Conservation (phyloP, 2,888 invertebrate genomes). For the Tyria jacobaeae region DNA sequence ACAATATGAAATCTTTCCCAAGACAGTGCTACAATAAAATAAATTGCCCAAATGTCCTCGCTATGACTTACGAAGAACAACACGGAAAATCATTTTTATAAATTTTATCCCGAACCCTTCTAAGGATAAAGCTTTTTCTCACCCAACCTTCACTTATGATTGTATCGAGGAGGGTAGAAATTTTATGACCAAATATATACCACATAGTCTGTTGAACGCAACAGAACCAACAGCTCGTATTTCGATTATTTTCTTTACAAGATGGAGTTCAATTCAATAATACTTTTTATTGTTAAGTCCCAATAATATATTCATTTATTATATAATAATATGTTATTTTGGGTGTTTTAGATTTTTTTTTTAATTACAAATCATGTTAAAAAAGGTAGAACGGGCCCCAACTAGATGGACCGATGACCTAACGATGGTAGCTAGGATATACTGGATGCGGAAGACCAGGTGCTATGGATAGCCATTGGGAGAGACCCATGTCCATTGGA, state of each 20-base stretch:
- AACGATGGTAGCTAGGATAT: too few species aligned
- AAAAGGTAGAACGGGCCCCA: too few species aligned
- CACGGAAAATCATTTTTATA: conserved; percentile 10
- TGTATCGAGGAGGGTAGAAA: conserved; percentile 9
- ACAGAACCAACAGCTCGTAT: background rate
- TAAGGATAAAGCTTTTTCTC: conserved; percentile 4
- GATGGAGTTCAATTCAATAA: too few species aligned
- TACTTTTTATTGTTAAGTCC: too few species aligned
- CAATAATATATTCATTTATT: too few species aligned
- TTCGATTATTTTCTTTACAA: background rate
- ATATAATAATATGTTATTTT: too few species aligned
- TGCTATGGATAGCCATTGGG: too few species aligned
- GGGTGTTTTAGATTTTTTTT: too few species aligned
- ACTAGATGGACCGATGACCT: too few species aligned
- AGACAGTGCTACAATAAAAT: conserved; percentile 7
- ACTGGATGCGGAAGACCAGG: too few species aligned
- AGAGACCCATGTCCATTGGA: too few species aligned
- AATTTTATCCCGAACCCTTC: conserved; percentile 3
- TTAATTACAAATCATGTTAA: too few species aligned
- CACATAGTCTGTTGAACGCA: background rate
- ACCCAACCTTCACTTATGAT: conserved; percentile 2
- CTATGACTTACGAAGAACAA: conserved; percentile 3
- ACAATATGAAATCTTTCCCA: background rate
- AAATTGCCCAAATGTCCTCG: conserved; percentile 9
- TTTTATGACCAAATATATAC: conserved; percentile 1